These are phyloP conservation scores for Dione juno DNA, from an alignment of 2,888 invertebrate genomes.

Conservation along the genomic window DNA sequence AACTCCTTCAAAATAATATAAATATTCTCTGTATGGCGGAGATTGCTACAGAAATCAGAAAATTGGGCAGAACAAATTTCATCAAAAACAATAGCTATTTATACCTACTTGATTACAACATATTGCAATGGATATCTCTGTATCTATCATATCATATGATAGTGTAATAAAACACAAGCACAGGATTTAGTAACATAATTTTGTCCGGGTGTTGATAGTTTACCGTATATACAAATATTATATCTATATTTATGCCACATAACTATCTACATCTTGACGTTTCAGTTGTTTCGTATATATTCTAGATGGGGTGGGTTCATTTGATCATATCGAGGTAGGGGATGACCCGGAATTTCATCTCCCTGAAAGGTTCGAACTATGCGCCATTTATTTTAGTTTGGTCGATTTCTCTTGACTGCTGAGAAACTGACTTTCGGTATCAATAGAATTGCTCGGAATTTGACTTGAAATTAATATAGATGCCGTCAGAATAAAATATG, in stretches of 20 bases:
- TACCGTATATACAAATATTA: slow-evolving; percentile 6
- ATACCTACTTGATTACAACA: neutral
- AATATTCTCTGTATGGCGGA: slow-evolving; percentile 4
- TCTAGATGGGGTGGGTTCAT: slow-evolving; percentile 55
- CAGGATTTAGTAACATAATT: neutral
- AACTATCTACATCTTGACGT: slow-evolving; percentile 9
- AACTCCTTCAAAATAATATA: neutral
- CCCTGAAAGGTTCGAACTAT: slow-evolving; percentile 71
- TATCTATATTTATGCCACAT: neutral
- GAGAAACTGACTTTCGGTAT: slow-evolving; percentile 64
- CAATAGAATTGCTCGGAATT: slow-evolving; percentile 52
- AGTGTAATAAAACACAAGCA: neutral
- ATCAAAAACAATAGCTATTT: neutral
- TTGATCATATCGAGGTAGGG: slow-evolving; percentile 68
- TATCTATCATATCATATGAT: neutral
- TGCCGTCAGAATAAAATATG: slow-evolving; percentile 31
- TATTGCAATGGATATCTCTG: slow-evolving; percentile 2
- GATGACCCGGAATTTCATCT: slow-evolving; percentile 75
- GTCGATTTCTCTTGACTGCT: slow-evolving; percentile 65
- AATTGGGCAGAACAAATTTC: slow-evolving; percentile 15
- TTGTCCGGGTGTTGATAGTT: neutral
- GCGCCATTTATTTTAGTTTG: slow-evolving; percentile 75
- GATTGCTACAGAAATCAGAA: slow-evolving; percentile 17
- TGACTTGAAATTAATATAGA: slow-evolving; percentile 39
- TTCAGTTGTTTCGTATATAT: slow-evolving; percentile 45